Evolutionary conservation across 2,888 invertebrate genomes (phyloP).

Genomic region (Machimus rusticus): DNA sequence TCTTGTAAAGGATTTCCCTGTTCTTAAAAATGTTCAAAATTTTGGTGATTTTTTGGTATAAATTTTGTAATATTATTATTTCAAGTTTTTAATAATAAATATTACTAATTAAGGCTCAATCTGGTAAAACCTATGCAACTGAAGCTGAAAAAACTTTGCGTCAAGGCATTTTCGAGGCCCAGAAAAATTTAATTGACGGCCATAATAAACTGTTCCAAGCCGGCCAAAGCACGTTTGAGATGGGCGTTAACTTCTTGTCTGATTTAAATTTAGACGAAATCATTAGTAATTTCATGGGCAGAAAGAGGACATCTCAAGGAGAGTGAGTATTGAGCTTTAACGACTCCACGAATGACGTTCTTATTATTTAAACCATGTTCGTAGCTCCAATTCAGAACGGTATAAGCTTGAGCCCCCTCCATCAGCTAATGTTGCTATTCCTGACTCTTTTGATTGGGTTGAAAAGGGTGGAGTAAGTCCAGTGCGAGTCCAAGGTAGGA

Average conservation of each 20-base stretch:
- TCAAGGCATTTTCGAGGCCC: constrained; percentile 53
- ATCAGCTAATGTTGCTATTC: constrained; percentile 50
- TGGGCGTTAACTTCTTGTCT: constrained; percentile 56
- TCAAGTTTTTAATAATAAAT: neutral
- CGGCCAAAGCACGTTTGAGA: constrained; percentile 53
- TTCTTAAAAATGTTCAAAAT: constrained; percentile 49
- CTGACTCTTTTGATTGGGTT: constrained; percentile 60
- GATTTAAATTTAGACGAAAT: constrained; percentile 57
- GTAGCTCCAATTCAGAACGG: constrained; percentile 42
- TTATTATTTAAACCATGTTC: neutral
- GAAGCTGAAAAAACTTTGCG: constrained; percentile 56
- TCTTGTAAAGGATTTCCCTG: neutral
- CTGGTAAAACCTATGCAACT: constrained; percentile 55
- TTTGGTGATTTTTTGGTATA: constrained; percentile 59
- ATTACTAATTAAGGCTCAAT: constrained; percentile 49
- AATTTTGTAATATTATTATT: neutral
- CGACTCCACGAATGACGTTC: neutral
- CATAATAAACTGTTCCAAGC: constrained; percentile 53
- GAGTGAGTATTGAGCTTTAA: constrained; percentile 54
- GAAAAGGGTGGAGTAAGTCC: constrained; percentile 59
- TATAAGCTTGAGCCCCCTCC: constrained; percentile 49
- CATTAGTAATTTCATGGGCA: constrained; percentile 55
- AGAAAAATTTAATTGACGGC: constrained; percentile 52
- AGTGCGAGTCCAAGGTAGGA: constrained; percentile 58
- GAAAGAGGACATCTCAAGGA: constrained; percentile 53